Percentiles rank a stretch among this genome's conserved stretches.
Conservation (phyloP, 2,113 vertebrate genomes). For the Phoenicopterus ruber region DNA sequence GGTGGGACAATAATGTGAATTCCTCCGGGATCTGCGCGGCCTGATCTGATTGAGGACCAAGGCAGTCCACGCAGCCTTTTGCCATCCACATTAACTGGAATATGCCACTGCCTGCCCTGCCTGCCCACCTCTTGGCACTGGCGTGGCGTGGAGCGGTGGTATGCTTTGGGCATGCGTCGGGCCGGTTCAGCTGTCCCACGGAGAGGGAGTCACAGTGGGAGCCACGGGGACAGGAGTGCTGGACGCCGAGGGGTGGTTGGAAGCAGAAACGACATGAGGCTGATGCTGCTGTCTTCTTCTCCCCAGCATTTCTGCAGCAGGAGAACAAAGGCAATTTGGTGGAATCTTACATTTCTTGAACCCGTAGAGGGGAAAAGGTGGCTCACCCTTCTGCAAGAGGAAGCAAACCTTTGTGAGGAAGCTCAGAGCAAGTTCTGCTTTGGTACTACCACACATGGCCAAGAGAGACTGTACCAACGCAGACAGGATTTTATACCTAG, state of each 20-base stretch:
- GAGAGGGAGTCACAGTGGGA: not conserved
- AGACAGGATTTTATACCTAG: not conserved
- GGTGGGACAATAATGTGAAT: not conserved
- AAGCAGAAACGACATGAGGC: not conserved
- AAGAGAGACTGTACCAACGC: not conserved
- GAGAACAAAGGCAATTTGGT: not conserved
- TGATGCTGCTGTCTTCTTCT: not conserved
- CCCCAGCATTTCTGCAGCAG: not conserved
- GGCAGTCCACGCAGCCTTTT: not conserved
- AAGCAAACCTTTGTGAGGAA: not conserved
- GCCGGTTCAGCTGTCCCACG: not conserved
- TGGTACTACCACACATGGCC: not conserved
- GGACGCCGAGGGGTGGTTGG: fast-evolving
- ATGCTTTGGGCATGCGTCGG: not conserved
- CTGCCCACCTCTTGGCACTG: not conserved
- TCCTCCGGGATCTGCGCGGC: not conserved
- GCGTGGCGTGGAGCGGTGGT: fast-evolving
- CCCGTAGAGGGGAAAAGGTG: not conserved
- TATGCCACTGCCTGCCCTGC: not conserved
- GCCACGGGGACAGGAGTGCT: not conserved
- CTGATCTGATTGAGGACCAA: not conserved
- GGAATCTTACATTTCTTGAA: not conserved
- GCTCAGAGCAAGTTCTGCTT: not conserved
- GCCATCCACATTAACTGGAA: not conserved
- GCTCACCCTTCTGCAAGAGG: not conserved